Conservation (phyloP, 2,113 vertebrate species). For the Ursus arctos region DNA sequence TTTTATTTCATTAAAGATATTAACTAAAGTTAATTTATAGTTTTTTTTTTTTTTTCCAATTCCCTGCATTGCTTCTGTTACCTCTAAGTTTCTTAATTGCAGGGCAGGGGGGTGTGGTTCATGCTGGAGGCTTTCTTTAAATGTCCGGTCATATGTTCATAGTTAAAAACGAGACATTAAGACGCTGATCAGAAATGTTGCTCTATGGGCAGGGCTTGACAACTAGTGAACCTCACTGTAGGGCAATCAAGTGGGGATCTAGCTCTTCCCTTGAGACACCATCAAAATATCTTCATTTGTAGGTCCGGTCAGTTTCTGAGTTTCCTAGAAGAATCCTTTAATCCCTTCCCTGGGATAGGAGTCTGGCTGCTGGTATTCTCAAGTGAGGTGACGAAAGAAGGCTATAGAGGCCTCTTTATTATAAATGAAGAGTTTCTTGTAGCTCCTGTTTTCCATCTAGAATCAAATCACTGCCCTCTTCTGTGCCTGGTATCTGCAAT, state of each 20-base stretch:
- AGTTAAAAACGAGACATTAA: background rate
- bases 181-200: background rate
- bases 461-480: background rate
- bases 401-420: background rate
- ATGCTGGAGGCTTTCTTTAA: background rate
- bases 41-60: conserved; percentile 28
- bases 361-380: background rate
- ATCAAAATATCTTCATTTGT: background rate
- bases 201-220: background rate
- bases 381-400: background rate
- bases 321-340: background rate
- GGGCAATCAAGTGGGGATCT: background rate
- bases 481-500: background rate
- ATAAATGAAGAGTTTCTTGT: background rate
- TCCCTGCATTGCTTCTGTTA: background rate
- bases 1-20: conserved; percentile 19
- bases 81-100: background rate
- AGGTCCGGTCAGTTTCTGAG: background rate
- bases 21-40: background rate
- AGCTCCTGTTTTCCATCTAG: background rate
- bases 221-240: background rate
- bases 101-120: background rate
- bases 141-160: background rate
- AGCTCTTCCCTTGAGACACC: background rate
- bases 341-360: background rate